phyloP scores from a whole-genome alignment of 2,113 vertebrate species.

The Indicator maculatus region DNA sequence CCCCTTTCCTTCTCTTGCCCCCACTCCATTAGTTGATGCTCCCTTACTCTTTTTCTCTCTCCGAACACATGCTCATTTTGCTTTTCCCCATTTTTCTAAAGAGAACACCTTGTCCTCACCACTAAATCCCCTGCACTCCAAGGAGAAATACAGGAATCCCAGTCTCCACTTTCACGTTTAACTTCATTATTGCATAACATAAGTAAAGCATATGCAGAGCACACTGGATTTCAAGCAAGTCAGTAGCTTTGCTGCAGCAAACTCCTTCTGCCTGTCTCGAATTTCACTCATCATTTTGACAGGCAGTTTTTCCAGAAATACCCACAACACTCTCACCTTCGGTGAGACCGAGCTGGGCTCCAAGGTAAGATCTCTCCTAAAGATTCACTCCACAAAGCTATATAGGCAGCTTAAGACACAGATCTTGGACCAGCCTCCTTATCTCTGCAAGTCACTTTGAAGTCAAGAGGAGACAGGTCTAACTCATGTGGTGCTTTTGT shows the following conservation, averaged over 20 bases:
- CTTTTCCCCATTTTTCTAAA: not conserved
- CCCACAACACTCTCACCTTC: not conserved
- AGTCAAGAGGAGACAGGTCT: constrained; percentile 53
- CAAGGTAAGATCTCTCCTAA: not conserved
- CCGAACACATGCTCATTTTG: not conserved
- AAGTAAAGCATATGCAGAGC: not conserved
- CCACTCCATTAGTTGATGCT: not conserved
- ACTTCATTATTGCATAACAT: not conserved
- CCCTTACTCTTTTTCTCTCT: not conserved
- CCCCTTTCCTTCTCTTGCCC: not conserved
- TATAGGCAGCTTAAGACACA: not conserved
- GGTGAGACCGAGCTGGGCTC: not conserved
- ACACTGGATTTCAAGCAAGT: not conserved
- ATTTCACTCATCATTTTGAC: not conserved
- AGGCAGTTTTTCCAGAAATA: not conserved
- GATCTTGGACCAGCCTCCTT: constrained; percentile 24
- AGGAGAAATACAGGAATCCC: not conserved
- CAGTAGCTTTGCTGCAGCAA: not conserved
- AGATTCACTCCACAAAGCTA: not conserved
- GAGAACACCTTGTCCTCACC: not conserved
- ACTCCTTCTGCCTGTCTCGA: not conserved
- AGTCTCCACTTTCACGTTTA: not conserved
- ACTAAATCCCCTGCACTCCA: not conserved
- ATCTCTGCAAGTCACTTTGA: constrained; percentile 53
- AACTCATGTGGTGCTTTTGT: constrained; percentile 39